Base-by-base conservation (phyloP, 2,888 invertebrate genomes). In the Corythucha ciliata region DNA sequence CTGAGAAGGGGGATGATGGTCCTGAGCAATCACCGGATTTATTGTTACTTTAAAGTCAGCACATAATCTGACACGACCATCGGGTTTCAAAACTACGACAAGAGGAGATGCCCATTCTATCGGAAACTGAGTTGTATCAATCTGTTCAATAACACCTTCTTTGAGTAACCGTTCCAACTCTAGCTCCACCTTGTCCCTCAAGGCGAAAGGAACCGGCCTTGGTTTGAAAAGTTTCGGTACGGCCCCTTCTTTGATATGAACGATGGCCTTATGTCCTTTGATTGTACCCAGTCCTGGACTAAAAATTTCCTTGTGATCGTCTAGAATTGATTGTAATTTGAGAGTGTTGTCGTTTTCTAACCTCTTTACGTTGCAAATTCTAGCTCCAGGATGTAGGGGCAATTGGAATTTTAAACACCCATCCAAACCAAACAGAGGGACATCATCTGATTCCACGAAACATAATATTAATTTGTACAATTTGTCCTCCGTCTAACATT, bases 41-140 rank as follows among this genome's bases (percentile, higher is more conserved):
- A 44, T 8, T 18, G 44, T 27, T 2, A 44, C 32, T 29, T 29
- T 44, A n/a, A 44, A 44, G 32, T 44, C 44, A 7, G 10, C n/a
- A n/a, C 44, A 44, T 20, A 16, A 18, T 16, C 44, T 24, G 10
- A 26, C 20, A n/a, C 29, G 26, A 3, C 32, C 29, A 22, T 4
- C n/a, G n/a, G n/a, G n/a, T 29, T 44, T 44, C 2, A 22, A 20
- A n/a, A 32, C 44, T 18, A 44, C 29, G 26, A 44, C 44, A n/a
- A 44, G 2, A 3, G 44, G 32, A 20, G 44, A 18, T 29, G 44
- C 44, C 44, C 44, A 44, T 27, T 44, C 44, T 21, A 44, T 29
- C 12, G 44, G 27, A 3, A 22, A 32, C 22, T 26, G 20, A 12
- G 44, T 27, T 7, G 32, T 8, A 18, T 44, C 32, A 20, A 44